These are phyloP conservation scores for Archocentrus centrarchus DNA, from an alignment of 2,113 vertebrate species.

Conservation along the genomic window DNA sequence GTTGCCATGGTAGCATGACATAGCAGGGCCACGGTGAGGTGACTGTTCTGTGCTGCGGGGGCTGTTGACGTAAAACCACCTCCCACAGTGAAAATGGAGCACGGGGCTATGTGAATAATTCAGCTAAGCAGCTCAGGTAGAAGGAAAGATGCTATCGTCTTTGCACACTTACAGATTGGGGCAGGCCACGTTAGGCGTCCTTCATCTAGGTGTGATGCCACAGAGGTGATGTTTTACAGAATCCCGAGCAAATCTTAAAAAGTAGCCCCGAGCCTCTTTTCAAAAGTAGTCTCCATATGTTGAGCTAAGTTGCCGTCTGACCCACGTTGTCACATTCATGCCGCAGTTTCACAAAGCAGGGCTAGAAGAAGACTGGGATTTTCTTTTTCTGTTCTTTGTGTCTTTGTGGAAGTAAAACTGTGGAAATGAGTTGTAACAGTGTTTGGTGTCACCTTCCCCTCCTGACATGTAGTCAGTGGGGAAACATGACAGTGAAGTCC, in stretches of 20 bases:
- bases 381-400: neutral
- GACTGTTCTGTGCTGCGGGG: conserved; percentile 36
- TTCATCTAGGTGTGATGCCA: conserved; percentile 13
- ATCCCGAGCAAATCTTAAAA: neutral
- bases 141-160: conserved; percentile 36
- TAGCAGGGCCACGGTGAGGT: conserved; percentile 52
- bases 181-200: neutral
- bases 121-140: conserved; percentile 63
- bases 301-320: neutral
- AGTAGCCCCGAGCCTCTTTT: neutral
- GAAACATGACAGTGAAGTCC: neutral
- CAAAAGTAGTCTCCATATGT: neutral
- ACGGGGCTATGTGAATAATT: conserved; percentile 72
- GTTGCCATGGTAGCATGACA: conserved; percentile 71
- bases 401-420: neutral
- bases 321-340: neutral
- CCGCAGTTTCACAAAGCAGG: neutral
- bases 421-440: neutral
- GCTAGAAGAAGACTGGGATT: neutral
- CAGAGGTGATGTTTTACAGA: conserved; percentile 1
- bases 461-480: neutral
- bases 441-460: neutral
- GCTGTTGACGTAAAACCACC: conserved; percentile 61
- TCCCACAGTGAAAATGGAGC: conserved; percentile 66
- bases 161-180: conserved; percentile 11